These are phyloP conservation scores for Grallaria varia DNA, from an alignment of 2,113 vertebrate species.

Conservation along the genomic window DNA sequence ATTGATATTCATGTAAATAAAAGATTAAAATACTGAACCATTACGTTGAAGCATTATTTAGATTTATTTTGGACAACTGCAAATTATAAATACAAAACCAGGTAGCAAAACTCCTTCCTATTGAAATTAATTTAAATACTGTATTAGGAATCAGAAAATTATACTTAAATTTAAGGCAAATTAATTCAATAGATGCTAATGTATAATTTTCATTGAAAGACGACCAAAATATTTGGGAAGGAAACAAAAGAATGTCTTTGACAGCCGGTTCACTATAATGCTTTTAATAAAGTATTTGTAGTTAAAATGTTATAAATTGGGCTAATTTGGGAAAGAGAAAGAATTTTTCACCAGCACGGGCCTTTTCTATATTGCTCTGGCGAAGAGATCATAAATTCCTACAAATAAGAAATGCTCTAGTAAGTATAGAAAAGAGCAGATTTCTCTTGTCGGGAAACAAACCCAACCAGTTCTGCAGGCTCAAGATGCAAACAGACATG, in stretches of 20 bases:
- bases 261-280: neutral
- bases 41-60: neutral
- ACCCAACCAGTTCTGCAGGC: neutral
- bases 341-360: neutral
- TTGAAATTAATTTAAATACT: neutral
- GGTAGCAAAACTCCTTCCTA: neutral
- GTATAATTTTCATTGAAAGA: constrained; percentile 46
- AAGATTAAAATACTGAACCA: neutral
- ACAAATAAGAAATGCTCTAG: neutral
- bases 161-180: constrained; percentile 21
- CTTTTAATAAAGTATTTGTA: constrained; percentile 43
- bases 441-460: neutral
- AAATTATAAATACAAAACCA: neutral
- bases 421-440: neutral
- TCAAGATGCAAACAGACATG: neutral
- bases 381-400: neutral
- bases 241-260: constrained; percentile 29
- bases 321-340: neutral
- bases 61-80: neutral
- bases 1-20: neutral
- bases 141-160: neutral
- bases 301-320: constrained; percentile 12
- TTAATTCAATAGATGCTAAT: constrained; percentile 21
- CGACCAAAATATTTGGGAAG: constrained; percentile 38
- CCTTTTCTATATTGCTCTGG: neutral